These are phyloP conservation scores for Nyctibius bracteatus DNA, from an alignment of 2,113 vertebrate genomes.

Conservation along the genomic window DNA sequence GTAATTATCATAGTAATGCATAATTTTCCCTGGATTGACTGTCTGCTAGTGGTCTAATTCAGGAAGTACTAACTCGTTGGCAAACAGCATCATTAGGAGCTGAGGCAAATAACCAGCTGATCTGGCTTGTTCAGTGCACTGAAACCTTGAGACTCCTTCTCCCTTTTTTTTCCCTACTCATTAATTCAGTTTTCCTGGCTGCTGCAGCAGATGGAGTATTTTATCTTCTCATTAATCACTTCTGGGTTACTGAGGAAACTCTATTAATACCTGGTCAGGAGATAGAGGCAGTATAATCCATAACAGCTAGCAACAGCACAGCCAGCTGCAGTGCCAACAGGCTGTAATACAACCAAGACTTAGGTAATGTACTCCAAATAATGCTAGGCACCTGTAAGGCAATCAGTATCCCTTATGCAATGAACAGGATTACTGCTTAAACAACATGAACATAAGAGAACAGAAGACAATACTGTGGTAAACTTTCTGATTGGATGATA, in stretches of 20 bases:
- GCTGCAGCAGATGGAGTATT: slow-evolving; percentile 68
- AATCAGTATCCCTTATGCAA: background rate
- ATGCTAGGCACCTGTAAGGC: background rate
- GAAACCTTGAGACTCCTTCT: slow-evolving; percentile 9
- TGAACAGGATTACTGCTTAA: slow-evolving; percentile 1
- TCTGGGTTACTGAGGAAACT: slow-evolving; percentile 59
- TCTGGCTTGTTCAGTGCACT: slow-evolving; percentile 5
- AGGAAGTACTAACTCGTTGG: slow-evolving; percentile 35
- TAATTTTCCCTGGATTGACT: slow-evolving; percentile 53
- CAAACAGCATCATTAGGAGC: slow-evolving; percentile 52
- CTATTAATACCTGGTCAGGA: slow-evolving; percentile 69
- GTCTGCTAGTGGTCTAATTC: slow-evolving; percentile 44
- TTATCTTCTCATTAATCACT: slow-evolving; percentile 76
- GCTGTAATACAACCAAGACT: slow-evolving; percentile 25
- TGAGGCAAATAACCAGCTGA: slow-evolving; percentile 47
- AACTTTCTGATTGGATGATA: background rate
- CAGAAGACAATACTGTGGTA: background rate
- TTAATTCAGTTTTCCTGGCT: slow-evolving; percentile 71
- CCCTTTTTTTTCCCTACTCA: background rate
- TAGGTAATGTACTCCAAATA: slow-evolving; percentile 32
- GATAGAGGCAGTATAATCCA: slow-evolving; percentile 52
- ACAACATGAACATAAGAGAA: background rate
- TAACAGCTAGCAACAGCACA: slow-evolving; percentile 47
- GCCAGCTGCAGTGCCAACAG: slow-evolving; percentile 30
- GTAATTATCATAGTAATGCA: slow-evolving; percentile 42